phyloP scores from a whole-genome alignment of 2,113 vertebrate species.

The Brachypteracias leptosomus region DNA sequence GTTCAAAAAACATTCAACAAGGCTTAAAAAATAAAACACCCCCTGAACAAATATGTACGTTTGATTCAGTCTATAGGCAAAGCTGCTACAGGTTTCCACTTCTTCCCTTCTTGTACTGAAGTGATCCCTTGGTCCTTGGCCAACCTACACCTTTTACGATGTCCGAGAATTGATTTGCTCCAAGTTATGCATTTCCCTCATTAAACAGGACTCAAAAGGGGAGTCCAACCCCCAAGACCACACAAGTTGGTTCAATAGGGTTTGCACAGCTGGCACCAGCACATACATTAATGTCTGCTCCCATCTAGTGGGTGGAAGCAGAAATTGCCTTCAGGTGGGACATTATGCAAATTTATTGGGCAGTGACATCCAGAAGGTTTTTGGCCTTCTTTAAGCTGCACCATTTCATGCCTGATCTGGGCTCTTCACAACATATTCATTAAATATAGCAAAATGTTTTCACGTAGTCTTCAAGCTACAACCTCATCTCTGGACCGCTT shows the following conservation, averaged over 20 bases:
- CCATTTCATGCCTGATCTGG: fast-evolving
- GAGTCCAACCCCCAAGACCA: slow-evolving; percentile 45
- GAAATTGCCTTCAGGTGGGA: not conserved
- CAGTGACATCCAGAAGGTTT: not conserved
- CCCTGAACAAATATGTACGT: not conserved
- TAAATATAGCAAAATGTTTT: fast-evolving
- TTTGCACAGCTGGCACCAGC: not conserved
- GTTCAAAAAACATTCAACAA: not conserved
- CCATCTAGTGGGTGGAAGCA: slow-evolving; percentile 66
- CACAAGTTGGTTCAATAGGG: slow-evolving; percentile 8
- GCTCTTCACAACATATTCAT: fast-evolving
- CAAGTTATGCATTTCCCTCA: slow-evolving; percentile 8
- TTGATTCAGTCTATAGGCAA: not conserved
- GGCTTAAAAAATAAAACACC: not conserved
- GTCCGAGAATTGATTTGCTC: slow-evolving; percentile 32
- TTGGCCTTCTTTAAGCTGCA: not conserved
- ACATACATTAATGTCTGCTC: slow-evolving; percentile 61
- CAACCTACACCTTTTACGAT: slow-evolving; percentile 18
- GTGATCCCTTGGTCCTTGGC: not conserved
- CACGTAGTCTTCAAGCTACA: not conserved
- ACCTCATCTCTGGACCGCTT: not conserved
- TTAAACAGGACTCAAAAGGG: slow-evolving; percentile 23
- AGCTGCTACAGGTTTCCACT: not conserved
- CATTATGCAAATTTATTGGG: not conserved
- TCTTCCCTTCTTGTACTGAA: not conserved